Evolutionary conservation across 2,888 invertebrate genomes (phyloP), one percentile per base, ranked within the genome.

Genomic region (Diplazon laetatorius): DNA sequence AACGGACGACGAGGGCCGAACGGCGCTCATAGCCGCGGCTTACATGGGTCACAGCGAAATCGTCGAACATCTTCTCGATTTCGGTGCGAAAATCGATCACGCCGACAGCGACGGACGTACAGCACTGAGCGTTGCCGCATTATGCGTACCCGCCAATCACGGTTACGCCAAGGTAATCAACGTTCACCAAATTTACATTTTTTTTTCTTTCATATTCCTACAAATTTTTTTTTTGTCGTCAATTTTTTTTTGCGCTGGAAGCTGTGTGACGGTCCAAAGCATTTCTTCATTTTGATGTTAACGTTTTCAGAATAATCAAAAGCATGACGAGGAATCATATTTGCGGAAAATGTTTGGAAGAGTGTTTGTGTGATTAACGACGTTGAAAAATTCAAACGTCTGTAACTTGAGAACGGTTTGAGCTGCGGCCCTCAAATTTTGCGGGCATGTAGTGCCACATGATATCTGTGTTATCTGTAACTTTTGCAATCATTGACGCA

Each of bases 1-100:
- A 20, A 95, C 97, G 2, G 98, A 98, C 91, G 95, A 96, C 35
- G 97, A 97, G 89, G 97, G 96, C 14, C 94, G 98, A 82, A 98
- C 98, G 0, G 97, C 98, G 0, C 93, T 98, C 50, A 96, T 98
- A 81, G 98, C 98, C 0, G 98, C 98, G 16, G 97, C 98, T 0
- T 98, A 98, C 91, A 98, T 98, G 98, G 97, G 97, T 0, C 97
- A 98, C 91, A 95, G 95, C n/a, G 96, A 97, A 86, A 97, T 97
- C 79, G 97, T 97, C 25, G 94, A 96, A 78, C 95, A 95, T 81
- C 91, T 98, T 48, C 91, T 98, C 9, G 95, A 96, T 84, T 95
- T 94, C 76, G 96, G 96, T 1, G 97, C 97, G 0, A 93, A 95
- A 85, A 95, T 97, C 20, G 95, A 97, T 90, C 97, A 97, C 85